Conservation (phyloP, 1,140 invertebrate species). For the Drosophila azteca region DNA sequence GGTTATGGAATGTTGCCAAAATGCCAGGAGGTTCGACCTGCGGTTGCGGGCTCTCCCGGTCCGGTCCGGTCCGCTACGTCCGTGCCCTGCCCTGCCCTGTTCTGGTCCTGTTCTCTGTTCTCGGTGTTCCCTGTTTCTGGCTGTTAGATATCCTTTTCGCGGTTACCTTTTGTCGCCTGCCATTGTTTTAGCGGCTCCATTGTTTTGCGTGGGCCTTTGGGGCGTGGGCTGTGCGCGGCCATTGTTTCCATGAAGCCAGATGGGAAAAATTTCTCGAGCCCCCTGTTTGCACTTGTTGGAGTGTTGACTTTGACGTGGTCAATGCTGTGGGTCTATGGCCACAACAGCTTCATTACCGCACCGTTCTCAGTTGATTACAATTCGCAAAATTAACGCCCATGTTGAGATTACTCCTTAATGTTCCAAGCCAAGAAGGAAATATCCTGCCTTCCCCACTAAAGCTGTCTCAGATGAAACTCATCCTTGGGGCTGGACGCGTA, state of each 20-base stretch:
- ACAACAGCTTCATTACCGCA: constrained; percentile 63
- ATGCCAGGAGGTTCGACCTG: constrained; percentile 41
- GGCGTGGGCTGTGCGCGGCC: constrained; percentile 2
- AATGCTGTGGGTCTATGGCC: constrained; percentile 19
- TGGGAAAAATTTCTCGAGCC: constrained; percentile 10
- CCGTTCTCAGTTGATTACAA: constrained; percentile 50
- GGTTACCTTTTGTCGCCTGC: constrained; percentile 54
- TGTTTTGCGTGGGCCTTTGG: constrained; percentile 1
- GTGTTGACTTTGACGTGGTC: constrained; percentile 64
- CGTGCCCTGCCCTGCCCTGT: constrained; percentile 2
- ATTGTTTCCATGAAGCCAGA: constrained; percentile 27
- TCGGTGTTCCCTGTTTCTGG: constrained; percentile 7
- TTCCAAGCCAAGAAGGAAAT: constrained; percentile 22
- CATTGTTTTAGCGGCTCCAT: constrained; percentile 27
- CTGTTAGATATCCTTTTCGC: constrained; percentile 47
- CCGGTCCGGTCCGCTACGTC: background rate
- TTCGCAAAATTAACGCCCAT: constrained; percentile 68
- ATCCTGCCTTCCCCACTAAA: constrained; percentile 1
- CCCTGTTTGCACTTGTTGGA: constrained; percentile 37
- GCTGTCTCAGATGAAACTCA: background rate
- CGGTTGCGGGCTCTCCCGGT: constrained; percentile 34
- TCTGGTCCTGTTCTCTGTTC: background rate
- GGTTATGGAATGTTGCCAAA: constrained; percentile 50
- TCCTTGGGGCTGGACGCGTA: constrained; percentile 48
- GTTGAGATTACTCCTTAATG: constrained; percentile 64